Evolutionary conservation across 2,888 invertebrate genomes (phyloP).

Genomic region (Pseudococcus jackbeardsleyi): DNA sequence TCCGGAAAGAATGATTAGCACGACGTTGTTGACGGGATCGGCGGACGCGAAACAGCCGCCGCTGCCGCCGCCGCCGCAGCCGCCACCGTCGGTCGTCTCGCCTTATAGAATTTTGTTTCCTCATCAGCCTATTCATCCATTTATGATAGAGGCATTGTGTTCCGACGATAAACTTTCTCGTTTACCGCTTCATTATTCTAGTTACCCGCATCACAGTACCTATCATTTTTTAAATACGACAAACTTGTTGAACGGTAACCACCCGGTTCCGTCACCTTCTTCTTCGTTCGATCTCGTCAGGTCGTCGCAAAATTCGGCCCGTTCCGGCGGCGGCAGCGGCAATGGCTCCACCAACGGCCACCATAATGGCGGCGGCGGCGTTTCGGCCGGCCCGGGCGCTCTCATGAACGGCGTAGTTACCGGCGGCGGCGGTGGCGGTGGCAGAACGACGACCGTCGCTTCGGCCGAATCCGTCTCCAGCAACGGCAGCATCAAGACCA

Average conservation of each 20-base stretch:
- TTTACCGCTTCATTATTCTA: conserved; percentile 75
- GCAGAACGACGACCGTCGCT: not conserved
- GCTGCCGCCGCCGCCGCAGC: conserved; percentile 59
- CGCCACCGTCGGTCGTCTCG: conserved; percentile 66
- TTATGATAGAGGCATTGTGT: conserved; percentile 81
- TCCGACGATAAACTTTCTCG: conserved; percentile 74
- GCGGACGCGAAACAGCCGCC: conserved; percentile 58
- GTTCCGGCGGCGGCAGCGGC: conserved; percentile 69
- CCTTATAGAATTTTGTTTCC: conserved; percentile 74
- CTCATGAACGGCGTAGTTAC: not conserved
- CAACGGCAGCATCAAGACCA: conserved; percentile 71
- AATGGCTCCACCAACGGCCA: not conserved
- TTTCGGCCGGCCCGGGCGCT: conserved; percentile 70
- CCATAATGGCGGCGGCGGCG: conserved; percentile 67
- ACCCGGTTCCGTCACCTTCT: conserved; percentile 69
- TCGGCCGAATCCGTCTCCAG: conserved; percentile 36
- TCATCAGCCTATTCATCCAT: conserved; percentile 77
- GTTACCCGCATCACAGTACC: conserved; percentile 68
- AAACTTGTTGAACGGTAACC: conserved; percentile 70
- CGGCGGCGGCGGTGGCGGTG: not conserved
- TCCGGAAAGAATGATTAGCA: conserved; percentile 66
- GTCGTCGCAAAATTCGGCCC: conserved; percentile 51
- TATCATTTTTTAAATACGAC: conserved; percentile 72
- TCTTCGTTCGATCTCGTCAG: conserved; percentile 53
- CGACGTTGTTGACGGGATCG: conserved; percentile 61